A percentile compares a stretch with the other conserved stretches of the same genome.
phyloP scores from a whole-genome alignment of 2,888 invertebrate genomes.

The Automeris io region DNA sequence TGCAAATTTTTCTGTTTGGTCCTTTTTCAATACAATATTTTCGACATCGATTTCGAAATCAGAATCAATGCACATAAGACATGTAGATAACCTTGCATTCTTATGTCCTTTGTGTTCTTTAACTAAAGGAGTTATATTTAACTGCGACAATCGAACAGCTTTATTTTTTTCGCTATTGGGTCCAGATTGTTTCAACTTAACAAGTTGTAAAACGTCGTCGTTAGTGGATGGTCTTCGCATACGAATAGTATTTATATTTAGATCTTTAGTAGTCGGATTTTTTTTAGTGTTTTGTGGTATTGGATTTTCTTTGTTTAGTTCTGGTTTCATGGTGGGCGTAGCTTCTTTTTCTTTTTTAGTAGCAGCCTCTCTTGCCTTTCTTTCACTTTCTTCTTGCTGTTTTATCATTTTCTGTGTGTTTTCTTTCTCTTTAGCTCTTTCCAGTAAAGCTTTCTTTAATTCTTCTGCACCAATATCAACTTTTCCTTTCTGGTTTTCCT shows the following conservation, averaged over 20 bases:
- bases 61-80: constrained; percentile 27
- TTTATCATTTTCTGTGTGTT: constrained; percentile 11
- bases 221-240: constrained; percentile 24
- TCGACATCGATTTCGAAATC: constrained; percentile 20
- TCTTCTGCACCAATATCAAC: not conserved
- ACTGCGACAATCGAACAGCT: constrained; percentile 6
- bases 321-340: constrained; percentile 9
- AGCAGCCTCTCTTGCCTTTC: constrained; percentile 11
- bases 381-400: constrained; percentile 12
- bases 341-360: constrained; percentile 14
- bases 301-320: constrained; percentile 5
- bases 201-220: constrained; percentile 29
- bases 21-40: constrained; percentile 23
- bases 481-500: not conserved
- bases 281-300: constrained; percentile 12
- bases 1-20: constrained; percentile 14
- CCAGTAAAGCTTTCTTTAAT: constrained; percentile 7
- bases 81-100: constrained; percentile 12
- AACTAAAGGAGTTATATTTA: constrained; percentile 5
- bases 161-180: constrained; percentile 8
- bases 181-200: constrained; percentile 28
- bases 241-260: constrained; percentile 28
- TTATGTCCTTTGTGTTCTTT: constrained; percentile 9
- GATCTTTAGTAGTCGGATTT: constrained; percentile 18
- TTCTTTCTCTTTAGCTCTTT: constrained; percentile 12